Evolutionary conservation across 2,797 vertebrate species (phyloP), one percentile per base, ranked within the genome.

Genomic region (Phrynocephalus vlangalii): DNA sequence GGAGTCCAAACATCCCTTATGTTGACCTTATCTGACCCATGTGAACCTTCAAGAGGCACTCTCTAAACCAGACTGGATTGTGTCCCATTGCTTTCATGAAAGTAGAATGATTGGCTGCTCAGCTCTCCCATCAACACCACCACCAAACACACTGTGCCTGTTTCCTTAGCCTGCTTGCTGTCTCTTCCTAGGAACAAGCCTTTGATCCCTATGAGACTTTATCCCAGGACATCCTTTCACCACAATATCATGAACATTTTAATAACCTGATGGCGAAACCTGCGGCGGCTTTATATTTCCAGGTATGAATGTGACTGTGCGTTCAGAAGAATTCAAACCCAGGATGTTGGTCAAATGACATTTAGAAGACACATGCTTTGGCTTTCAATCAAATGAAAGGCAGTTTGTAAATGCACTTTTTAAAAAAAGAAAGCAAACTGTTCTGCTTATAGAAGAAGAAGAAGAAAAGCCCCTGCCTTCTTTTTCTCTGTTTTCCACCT

Each of bases 131-230:
- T 3, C 38, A 1, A 0, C 38, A 3, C 38, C 38, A 3, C 38
- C 38, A 3, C 20, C 81, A 3, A 38, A 73, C n/a, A 50, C 48
- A 50, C 48, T 9, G 44, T 66, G 7, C 5, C 48, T 48, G 26
- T 66, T 56, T 30, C 44, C 44, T 66, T 26, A 6, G 22, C 52
- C 63, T 87, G 83, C 66, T 94, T 91, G 91, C 38, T 48, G 0
- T 87, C 83, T 93, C 90, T 90, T 11, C 83, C 71, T 73, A 99
- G 99, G 99, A 99, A 92, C 99, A 99, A 96, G 99, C 99, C 26
- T 99, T 99, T 90, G 99, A 99, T 96, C 99, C 99, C 0, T 99
- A 99, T 73, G 99, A 99, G 96, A 99, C 98, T 30, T 96, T 99
- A 89, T 99, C 98, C 71, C 98, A 99, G 96, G 99, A 99, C 89